Evolutionary conservation across 2,113 vertebrate genomes (phyloP).

Genomic region (Hyaena hyaena): DNA sequence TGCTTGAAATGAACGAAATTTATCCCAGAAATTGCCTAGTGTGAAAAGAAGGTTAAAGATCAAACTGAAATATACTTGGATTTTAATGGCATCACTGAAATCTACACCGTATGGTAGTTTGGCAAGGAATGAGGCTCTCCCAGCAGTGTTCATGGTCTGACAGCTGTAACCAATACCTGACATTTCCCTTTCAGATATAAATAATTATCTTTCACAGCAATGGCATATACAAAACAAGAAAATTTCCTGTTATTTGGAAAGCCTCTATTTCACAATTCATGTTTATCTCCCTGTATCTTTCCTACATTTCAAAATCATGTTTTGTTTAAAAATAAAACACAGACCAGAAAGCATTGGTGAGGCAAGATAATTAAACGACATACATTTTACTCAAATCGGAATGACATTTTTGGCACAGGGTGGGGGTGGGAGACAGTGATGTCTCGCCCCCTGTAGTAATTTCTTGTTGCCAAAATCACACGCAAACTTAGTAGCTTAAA

Average conservation of each 20-base stretch:
- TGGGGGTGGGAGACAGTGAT: rapidly evolving
- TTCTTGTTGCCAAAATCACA: not conserved
- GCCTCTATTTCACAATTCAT: not conserved
- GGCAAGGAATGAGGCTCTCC: not conserved
- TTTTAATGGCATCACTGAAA: not conserved
- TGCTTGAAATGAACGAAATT: not conserved
- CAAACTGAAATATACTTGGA: not conserved
- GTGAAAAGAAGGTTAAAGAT: not conserved
- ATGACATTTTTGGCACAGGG: not conserved
- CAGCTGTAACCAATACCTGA: not conserved
- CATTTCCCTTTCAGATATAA: slow-evolving; percentile 10
- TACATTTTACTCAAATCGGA: not conserved
- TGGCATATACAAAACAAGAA: not conserved
- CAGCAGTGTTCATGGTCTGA: not conserved
- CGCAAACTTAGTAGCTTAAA: not conserved
- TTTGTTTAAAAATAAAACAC: not conserved
- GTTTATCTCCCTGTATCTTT: not conserved
- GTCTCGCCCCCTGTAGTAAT: not conserved
- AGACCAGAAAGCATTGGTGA: not conserved
- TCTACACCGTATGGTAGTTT: not conserved
- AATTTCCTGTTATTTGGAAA: not conserved
- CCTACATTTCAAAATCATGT: not conserved
- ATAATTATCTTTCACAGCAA: slow-evolving; percentile 37
- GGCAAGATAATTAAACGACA: not conserved
- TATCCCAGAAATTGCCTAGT: not conserved